phyloP scores from a whole-genome alignment of 2,113 vertebrate genomes.

The Psammodynastes pulverulentus region DNA sequence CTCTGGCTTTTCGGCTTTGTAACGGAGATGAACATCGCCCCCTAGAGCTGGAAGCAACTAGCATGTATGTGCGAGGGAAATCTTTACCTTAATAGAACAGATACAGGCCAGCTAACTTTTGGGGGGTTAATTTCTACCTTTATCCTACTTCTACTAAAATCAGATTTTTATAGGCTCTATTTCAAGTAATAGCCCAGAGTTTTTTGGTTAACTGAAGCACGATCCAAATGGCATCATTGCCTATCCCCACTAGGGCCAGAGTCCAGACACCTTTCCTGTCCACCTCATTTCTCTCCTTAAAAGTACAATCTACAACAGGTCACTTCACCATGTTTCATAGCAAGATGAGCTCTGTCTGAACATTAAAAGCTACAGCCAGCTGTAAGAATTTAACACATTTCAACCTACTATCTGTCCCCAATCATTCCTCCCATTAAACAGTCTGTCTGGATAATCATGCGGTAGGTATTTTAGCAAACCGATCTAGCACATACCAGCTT shows the following conservation, averaged over 20 bases:
- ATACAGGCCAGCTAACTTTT: not conserved
- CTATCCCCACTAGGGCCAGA: not conserved
- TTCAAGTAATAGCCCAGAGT: not conserved
- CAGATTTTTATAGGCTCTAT: not conserved
- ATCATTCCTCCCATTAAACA: not conserved
- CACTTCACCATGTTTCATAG: not conserved
- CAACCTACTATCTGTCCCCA: not conserved
- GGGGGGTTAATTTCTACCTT: too few relatives aligned
- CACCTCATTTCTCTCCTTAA: not conserved
- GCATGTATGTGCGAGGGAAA: too few relatives aligned
- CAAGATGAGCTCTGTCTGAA: not conserved
- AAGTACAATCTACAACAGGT: not conserved
- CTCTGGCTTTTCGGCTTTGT: too few relatives aligned
- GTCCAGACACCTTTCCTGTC: not conserved
- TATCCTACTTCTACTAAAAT: not conserved
- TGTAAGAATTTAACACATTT: not conserved
- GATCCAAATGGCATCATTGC: not conserved
- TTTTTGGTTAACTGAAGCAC: not conserved
- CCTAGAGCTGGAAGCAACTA: too few relatives aligned
- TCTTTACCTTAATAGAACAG: not conserved
- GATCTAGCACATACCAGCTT: not conserved
- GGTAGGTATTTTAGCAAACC: not conserved
- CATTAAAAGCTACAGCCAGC: not conserved
- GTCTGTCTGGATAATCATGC: not conserved
- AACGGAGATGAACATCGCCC: too few relatives aligned